These are phyloP conservation scores for Unio pictorum DNA, from an alignment of 2,888 invertebrate genomes.

Conservation along the genomic window DNA sequence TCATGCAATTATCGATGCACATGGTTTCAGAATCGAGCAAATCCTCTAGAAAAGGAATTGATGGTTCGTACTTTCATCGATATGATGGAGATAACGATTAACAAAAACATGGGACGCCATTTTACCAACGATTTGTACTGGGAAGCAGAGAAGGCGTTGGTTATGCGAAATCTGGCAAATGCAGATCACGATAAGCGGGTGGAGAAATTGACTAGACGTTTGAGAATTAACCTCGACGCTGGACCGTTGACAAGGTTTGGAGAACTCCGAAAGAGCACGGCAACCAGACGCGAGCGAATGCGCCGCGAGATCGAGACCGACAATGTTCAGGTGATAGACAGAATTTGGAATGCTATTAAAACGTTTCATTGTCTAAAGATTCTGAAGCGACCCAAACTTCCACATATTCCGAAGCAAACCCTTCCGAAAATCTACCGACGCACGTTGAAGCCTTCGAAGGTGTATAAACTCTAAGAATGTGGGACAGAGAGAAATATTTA, in stretches of 20 bases:
- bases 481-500: too few species aligned
- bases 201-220: constrained; percentile 21
- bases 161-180: constrained; percentile 24
- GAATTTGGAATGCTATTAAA: constrained; percentile 31
- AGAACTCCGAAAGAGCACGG: constrained; percentile 27
- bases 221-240: constrained; percentile 33
- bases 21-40: constrained; percentile 36
- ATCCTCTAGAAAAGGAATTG: constrained; percentile 31
- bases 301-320: constrained; percentile 25
- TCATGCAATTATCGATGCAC: constrained; percentile 32
- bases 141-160: constrained; percentile 32
- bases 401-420: too few species aligned
- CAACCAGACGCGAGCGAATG: constrained; percentile 24
- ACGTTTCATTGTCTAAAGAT: constrained; percentile 32
- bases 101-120: constrained; percentile 28
- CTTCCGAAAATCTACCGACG: too few species aligned
- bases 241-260: constrained; percentile 25
- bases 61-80: constrained; percentile 38
- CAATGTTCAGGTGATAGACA: constrained; percentile 31
- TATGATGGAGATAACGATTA: constrained; percentile 33
- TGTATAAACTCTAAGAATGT: too few species aligned
- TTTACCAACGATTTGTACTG: constrained; percentile 32
- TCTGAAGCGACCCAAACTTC: constrained; percentile 13
- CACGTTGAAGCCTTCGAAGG: too few species aligned
- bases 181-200: constrained; percentile 24